Evolutionary conservation across 1,140 invertebrate species (phyloP), one percentile per base, ranked within the genome.

Genomic region (Caenorhabditis remanei): DNA sequence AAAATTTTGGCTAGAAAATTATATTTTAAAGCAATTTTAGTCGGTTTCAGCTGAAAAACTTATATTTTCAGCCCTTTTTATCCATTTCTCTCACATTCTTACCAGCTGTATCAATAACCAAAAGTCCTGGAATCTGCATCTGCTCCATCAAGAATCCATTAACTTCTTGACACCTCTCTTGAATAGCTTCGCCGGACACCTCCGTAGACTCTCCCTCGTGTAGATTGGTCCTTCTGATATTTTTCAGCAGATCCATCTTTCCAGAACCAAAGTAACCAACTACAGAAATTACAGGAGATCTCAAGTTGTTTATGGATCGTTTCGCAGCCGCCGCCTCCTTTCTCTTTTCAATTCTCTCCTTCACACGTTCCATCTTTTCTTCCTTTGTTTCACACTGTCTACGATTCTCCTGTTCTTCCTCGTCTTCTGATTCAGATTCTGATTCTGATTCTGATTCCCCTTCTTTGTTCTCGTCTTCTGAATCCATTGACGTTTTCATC

Each of bases 201-300:
- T 99, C 99, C 2, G 98, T 99, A 46, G 98, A 98, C 94, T 99
- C 98, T 19, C 96, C 96, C 91, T 99, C 98, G 93, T 99, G 98
- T 0, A 99, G 98, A 93, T 98, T 96, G 0, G 96, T 98, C 56
- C 96, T 94, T 46, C 97, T 94, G 55, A 98, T 94, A 93, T 99
- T 99, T 92, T 99, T 98, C 61, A 99, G 93, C 90, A 99, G 99
- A 94, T 99, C 99, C 0, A 98, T 99, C 94, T 99, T 99, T 61
- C 98, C 98, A 0, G 98, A 99, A 94, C 99, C 98, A 53, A 99
- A 98, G 93, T 99, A 98, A n/a, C 98, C 98, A 3, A 99, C 94
- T 0, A 99, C 98, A 93, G 98, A 99, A 2, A 99, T 97, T 32
- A 99, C 97, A 11, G 97, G 97, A 0, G 98, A 96, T 86, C 98